phyloP scores from a whole-genome alignment of 2,797 vertebrate species.

The Hapalemur alaotrensis region DNA sequence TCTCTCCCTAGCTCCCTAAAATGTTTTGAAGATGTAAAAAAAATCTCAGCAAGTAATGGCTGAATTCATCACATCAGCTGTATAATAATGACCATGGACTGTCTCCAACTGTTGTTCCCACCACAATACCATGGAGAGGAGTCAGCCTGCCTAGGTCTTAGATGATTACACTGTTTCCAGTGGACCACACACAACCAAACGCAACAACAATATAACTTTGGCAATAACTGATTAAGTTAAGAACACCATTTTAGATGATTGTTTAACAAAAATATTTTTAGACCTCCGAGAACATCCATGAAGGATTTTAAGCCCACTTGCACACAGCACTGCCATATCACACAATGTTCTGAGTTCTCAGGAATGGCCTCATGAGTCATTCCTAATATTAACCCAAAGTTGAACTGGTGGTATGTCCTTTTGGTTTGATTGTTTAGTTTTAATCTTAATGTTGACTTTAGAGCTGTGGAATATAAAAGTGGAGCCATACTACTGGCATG shows the following conservation, averaged over 20 bases:
- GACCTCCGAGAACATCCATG: neutral
- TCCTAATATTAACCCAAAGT: conserved; percentile 38
- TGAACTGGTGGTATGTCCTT: neutral
- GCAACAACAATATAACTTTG: neutral
- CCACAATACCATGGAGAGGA: neutral
- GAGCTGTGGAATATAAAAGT: neutral
- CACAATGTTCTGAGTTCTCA: neutral
- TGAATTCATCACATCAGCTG: neutral
- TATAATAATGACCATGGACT: neutral
- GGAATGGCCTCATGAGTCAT: neutral
- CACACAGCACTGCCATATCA: neutral
- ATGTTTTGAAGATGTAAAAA: conserved; percentile 32
- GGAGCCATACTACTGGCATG: neutral
- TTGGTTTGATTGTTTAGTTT: conserved; percentile 32
- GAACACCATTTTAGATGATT: neutral
- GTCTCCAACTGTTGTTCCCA: neutral
- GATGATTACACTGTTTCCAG: neutral
- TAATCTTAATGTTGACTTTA: conserved; percentile 31
- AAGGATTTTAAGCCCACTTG: neutral
- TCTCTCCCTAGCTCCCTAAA: neutral
- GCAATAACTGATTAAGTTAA: neutral
- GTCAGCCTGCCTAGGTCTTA: neutral
- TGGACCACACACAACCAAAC: conserved; percentile 3
- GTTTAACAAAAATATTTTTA: conserved; percentile 36
- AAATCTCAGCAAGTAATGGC: neutral